These are phyloP conservation scores for Neostethus bicornis DNA, from an alignment of 2,797 vertebrate genomes.

Conservation along the genomic window DNA sequence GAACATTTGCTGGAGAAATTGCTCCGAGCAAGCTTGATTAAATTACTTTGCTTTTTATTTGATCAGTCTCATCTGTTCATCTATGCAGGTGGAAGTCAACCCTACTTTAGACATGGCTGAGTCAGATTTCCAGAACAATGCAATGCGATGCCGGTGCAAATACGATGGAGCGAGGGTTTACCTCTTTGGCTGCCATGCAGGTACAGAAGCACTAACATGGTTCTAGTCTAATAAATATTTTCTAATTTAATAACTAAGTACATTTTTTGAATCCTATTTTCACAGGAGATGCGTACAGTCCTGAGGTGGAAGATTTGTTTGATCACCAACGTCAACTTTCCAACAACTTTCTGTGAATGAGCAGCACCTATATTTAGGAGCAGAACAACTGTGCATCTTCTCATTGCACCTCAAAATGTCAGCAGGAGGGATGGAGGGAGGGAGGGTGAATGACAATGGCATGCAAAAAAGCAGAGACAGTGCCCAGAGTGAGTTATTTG, in stretches of 20 bases:
- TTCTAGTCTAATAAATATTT: not conserved
- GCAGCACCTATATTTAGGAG: constrained; percentile 41
- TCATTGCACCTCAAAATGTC: constrained; percentile 54
- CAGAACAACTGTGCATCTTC: constrained; percentile 54
- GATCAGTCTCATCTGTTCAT: not conserved
- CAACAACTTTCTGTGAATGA: constrained; percentile 88
- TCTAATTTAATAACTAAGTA: not conserved
- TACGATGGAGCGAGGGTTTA: constrained; percentile 91
- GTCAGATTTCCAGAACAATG: constrained; percentile 95
- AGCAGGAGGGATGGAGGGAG: constrained; percentile 39
- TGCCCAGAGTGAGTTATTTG: constrained; percentile 12
- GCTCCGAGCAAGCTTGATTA: not conserved
- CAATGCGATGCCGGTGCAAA: constrained; percentile 92
- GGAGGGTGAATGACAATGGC: constrained; percentile 49
- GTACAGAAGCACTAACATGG: constrained; percentile 67
- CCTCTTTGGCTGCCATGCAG: constrained; percentile 91
- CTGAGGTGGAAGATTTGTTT: constrained; percentile 84
- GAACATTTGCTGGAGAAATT: not conserved
- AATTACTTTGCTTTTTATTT: not conserved
- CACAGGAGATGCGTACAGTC: constrained; percentile 87
- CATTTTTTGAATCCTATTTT: constrained; percentile 1
- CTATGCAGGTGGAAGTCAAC: constrained; percentile 90
- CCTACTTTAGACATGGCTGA: constrained; percentile 94
- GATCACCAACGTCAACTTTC: constrained; percentile 89
- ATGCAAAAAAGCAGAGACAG: constrained; percentile 40